Conservation (phyloP, 30 jellyfish, hydroid and myxozoan species). For the Aurelia sp. region DNA sequence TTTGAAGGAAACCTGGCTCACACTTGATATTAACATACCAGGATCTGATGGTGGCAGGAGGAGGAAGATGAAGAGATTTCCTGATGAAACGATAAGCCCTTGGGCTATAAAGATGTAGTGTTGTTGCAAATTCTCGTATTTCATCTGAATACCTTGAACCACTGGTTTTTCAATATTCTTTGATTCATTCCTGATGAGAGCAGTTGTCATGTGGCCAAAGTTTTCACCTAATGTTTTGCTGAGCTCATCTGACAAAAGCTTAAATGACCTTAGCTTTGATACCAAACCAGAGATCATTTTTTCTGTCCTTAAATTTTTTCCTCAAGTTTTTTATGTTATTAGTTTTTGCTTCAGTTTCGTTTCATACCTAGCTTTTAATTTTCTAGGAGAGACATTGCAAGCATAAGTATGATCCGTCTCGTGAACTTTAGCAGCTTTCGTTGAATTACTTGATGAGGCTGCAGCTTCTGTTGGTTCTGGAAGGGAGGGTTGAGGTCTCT, state of each 20-base stretch:
- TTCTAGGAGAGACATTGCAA: neutral
- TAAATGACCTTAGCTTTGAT: neutral
- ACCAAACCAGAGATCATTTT: neutral
- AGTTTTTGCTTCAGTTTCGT: neutral
- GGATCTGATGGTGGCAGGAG: slow-evolving; percentile 53
- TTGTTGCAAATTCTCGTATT: slow-evolving; percentile 22
- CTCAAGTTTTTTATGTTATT: slow-evolving; percentile 1
- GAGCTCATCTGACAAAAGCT: neutral
- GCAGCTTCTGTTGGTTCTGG: neutral
- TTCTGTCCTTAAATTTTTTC: neutral
- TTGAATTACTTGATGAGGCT: too few species aligned
- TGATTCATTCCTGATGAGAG: neutral
- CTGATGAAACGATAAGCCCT: slow-evolving; percentile 14
- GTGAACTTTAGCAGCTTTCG: too few species aligned
- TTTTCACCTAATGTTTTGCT: neutral
- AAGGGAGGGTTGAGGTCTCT: neutral
- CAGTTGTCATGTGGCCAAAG: slow-evolving; percentile 14
- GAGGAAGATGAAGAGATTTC: slow-evolving; percentile 42
- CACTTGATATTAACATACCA: slow-evolving; percentile 39
- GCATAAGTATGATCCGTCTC: neutral
- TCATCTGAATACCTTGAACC: slow-evolving; percentile 31
- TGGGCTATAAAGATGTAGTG: slow-evolving; percentile 44
- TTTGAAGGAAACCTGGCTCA: slow-evolving; percentile 55
- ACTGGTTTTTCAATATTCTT: neutral
- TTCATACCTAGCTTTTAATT: neutral